phyloP scores from a whole-genome alignment of 2,797 vertebrate species.

The Gastrophryne carolinensis region DNA sequence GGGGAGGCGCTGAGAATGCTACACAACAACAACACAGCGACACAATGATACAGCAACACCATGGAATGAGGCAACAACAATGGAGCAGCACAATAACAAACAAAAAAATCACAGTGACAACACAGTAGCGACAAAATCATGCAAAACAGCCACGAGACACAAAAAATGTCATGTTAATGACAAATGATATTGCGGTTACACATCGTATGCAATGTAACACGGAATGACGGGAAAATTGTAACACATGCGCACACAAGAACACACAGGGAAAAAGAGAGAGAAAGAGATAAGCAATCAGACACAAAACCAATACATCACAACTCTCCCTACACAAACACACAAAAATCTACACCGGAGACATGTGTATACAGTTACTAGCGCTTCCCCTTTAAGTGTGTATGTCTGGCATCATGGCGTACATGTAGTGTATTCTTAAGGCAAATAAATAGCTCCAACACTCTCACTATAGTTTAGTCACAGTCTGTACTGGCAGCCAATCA shows the following conservation, averaged over 20 bases:
- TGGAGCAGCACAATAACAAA: conserved; percentile 20
- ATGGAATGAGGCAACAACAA: conserved; percentile 26
- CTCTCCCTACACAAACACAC: conserved; percentile 45
- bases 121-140: conserved; percentile 19
- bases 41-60: conserved; percentile 40
- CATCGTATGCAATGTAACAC: conserved; percentile 12
- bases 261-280: conserved; percentile 52
- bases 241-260: conserved; percentile 41
- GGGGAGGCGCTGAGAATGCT: conserved; percentile 96
- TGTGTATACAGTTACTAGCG: conserved; percentile 18
- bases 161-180: conserved; percentile 2
- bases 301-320: conserved; percentile 51
- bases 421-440: not conserved
- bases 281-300: conserved; percentile 45
- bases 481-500: too few relatives aligned
- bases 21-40: conserved; percentile 51
- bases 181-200: conserved; percentile 1
- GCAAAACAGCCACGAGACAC: not conserved
- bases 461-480: too few relatives aligned
- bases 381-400: not conserved
- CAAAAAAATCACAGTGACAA: not conserved
- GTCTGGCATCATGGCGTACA: not conserved
- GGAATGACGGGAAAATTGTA: conserved; percentile 9
- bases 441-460: too few relatives aligned
- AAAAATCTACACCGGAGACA: conserved; percentile 30